phyloP scores from a whole-genome alignment of 2,888 invertebrate genomes.

The Macrosoma leucophasiata region DNA sequence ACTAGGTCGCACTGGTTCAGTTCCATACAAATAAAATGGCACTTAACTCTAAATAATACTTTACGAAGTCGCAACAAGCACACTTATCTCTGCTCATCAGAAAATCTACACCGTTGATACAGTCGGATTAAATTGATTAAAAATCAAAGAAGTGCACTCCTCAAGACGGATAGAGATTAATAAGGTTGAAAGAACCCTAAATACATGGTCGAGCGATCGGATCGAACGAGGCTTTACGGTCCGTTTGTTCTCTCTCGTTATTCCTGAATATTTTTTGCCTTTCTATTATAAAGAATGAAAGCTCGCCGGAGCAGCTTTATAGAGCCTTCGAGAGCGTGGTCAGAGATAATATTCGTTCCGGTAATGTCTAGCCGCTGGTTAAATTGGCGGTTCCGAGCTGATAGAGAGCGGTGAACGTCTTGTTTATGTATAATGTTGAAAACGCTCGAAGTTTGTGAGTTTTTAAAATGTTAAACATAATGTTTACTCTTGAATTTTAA shows the following conservation, averaged over 20 bases:
- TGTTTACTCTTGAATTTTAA: too few species aligned
- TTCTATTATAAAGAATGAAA: constrained; percentile 38
- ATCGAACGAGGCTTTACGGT: constrained; percentile 39
- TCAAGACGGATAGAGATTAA: constrained; percentile 29
- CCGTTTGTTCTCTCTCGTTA: constrained; percentile 46
- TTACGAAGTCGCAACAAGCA: too few species aligned
- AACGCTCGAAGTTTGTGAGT: too few species aligned
- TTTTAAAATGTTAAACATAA: too few species aligned
- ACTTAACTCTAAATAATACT: too few species aligned
- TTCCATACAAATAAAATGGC: too few species aligned
- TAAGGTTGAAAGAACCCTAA: constrained; percentile 35
- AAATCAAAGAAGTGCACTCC: constrained; percentile 10
- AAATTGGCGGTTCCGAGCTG: constrained; percentile 12
- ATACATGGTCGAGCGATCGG: constrained; percentile 41
- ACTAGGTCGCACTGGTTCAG: too few species aligned
- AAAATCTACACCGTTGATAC: too few species aligned
- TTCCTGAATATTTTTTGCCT: constrained; percentile 42
- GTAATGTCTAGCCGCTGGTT: constrained; percentile 16
- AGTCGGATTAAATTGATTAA: constrained; percentile 12
- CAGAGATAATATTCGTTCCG: constrained; percentile 27
- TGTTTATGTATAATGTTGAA: too few species aligned
- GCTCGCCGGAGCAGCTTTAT: constrained; percentile 28
- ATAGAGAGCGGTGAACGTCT: too few species aligned
- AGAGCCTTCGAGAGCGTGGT: constrained; percentile 27
- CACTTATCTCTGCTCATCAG: too few species aligned